Conservation (phyloP, 2,888 invertebrate genomes). For the Thymelicus lineola region DNA sequence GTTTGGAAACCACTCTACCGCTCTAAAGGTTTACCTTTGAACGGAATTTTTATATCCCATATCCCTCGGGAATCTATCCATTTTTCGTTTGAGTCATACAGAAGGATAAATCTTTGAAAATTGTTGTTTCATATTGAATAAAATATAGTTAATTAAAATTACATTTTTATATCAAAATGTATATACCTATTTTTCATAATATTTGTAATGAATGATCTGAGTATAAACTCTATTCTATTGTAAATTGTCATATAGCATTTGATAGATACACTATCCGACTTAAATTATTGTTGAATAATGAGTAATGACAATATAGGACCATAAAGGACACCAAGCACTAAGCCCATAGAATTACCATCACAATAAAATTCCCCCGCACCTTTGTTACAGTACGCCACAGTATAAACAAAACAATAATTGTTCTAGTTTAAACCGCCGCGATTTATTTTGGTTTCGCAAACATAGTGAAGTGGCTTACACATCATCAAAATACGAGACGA, state of each 20-base stretch:
- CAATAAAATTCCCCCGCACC: slow-evolving; percentile 53
- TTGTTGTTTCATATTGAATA: background rate
- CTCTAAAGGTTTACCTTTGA: too few relatives aligned
- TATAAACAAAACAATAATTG: slow-evolving; percentile 43
- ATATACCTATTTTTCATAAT: too few relatives aligned
- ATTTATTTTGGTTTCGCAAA: slow-evolving; percentile 30
- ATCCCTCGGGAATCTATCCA: slow-evolving; percentile 39
- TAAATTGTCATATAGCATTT: too few relatives aligned
- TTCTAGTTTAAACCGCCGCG: slow-evolving; percentile 43
- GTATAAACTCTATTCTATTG: too few relatives aligned
- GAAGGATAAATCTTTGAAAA: background rate
- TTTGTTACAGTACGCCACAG: slow-evolving; percentile 38
- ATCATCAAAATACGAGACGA: background rate
- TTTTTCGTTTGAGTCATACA: slow-evolving; percentile 41
- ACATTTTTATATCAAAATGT: too few relatives aligned
- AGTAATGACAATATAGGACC: too few relatives aligned
- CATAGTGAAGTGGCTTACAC: slow-evolving; percentile 20
- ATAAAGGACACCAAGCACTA: slow-evolving; percentile 40
- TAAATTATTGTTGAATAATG: too few relatives aligned
- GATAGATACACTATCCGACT: too few relatives aligned
- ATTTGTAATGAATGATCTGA: too few relatives aligned
- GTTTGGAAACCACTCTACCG: too few relatives aligned
- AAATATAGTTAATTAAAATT: too few relatives aligned
- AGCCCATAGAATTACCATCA: slow-evolving; percentile 62
- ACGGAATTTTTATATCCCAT: background rate